Evolutionary conservation across 2,888 invertebrate genomes (phyloP).

Genomic region (Polymixis flavicincta): DNA sequence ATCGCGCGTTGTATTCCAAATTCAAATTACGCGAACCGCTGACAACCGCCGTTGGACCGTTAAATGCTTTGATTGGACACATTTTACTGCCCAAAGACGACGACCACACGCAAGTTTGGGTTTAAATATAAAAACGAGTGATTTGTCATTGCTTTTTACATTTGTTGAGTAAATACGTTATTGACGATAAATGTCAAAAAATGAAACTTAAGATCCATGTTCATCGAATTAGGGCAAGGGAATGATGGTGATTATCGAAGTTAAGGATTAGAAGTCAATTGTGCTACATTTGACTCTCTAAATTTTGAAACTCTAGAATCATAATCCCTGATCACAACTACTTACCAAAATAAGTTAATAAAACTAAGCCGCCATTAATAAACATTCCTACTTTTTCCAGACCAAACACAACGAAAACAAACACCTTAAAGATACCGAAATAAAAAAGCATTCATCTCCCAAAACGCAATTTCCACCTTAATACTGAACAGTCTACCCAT

Average conservation of each 20-base stretch:
- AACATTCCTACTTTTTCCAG: background rate
- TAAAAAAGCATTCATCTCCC: background rate
- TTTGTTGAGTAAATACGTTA: background rate
- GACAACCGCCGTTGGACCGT: constrained; percentile 66
- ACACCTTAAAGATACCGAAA: background rate
- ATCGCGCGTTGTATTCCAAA: constrained; percentile 73
- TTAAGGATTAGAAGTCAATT: background rate
- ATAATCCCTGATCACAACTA: too few species aligned
- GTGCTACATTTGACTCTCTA: background rate
- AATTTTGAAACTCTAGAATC: background rate
- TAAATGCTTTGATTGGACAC: constrained; percentile 72
- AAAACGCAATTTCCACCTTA: constrained; percentile 58
- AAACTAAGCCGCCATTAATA: background rate
- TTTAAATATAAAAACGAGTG: constrained; percentile 48
- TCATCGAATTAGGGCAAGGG: background rate
- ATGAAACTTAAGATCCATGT: background rate
- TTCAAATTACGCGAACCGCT: constrained; percentile 70
- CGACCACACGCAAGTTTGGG: constrained; percentile 68
- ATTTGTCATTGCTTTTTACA: constrained; percentile 11
- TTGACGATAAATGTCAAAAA: background rate
- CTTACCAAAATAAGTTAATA: background rate
- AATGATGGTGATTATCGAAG: background rate
- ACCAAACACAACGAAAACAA: constrained; percentile 25
- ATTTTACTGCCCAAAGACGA: constrained; percentile 66
- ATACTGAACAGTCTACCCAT: constrained; percentile 50